phyloP scores from a whole-genome alignment of 2,888 invertebrate genomes.

The Parnassius apollo region DNA sequence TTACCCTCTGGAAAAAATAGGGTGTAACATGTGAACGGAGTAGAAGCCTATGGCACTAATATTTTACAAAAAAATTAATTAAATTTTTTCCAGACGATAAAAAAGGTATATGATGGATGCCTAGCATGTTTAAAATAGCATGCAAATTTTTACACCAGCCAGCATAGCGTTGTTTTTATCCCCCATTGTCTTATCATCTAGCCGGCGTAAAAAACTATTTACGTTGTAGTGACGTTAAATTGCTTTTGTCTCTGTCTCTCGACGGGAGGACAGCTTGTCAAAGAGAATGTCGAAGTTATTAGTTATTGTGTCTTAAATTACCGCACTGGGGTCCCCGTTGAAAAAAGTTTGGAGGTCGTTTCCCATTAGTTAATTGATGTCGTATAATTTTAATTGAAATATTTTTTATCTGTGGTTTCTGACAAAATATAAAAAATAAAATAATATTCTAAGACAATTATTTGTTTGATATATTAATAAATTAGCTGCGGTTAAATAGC shows the following conservation, averaged over 20 bases:
- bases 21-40: too few species aligned
- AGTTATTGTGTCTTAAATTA: constrained; percentile 23
- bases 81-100: too few species aligned
- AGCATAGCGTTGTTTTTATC: constrained; percentile 21
- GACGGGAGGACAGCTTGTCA: constrained; percentile 25
- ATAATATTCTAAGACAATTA: too few species aligned
- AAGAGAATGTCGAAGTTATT: constrained; percentile 26
- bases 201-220: constrained; percentile 21
- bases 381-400: constrained; percentile 5
- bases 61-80: too few species aligned
- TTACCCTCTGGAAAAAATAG: too few species aligned
- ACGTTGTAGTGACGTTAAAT: constrained; percentile 17
- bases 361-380: not conserved
- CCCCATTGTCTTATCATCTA: constrained; percentile 34
- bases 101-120: too few species aligned
- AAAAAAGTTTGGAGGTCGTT: constrained; percentile 15
- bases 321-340: constrained; percentile 12
- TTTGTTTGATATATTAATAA: too few species aligned
- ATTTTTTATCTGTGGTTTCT: not conserved
- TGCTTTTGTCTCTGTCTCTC: constrained; percentile 20
- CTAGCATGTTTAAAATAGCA: too few species aligned
- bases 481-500: too few species aligned
- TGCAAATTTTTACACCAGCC: not conserved
- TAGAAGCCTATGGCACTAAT: too few species aligned
- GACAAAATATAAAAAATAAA: not conserved